Evolutionary conservation across 2,888 invertebrate genomes (phyloP).

Genomic region (Caenorhabditis sp.): DNA sequence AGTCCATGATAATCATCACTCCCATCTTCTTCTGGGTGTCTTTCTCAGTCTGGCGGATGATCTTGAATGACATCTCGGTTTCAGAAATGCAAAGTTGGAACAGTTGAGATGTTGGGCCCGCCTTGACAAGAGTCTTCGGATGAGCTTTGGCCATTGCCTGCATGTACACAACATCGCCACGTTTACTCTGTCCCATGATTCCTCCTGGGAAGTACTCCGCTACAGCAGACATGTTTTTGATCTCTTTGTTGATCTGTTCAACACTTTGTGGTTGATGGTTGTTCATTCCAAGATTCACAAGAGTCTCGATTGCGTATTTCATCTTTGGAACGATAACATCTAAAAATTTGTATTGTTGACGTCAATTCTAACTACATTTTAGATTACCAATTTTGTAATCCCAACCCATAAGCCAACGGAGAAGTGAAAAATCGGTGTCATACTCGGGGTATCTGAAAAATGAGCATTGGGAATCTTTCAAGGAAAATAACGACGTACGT

Average conservation of each 20-base stretch:
- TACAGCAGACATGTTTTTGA: constrained; percentile 66
- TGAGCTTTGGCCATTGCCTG: constrained; percentile 70
- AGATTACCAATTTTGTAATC: constrained; percentile 77
- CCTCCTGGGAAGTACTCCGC: constrained; percentile 79
- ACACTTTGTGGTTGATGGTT: constrained; percentile 54
- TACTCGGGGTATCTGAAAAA: constrained; percentile 69
- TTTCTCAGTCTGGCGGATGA: constrained; percentile 65
- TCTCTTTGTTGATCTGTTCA: constrained; percentile 73
- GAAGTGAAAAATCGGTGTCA: constrained; percentile 76
- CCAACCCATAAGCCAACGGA: constrained; percentile 80
- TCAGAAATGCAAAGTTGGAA: constrained; percentile 75
- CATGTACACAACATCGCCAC: constrained; percentile 71
- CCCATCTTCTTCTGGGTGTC: constrained; percentile 71
- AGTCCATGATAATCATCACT: constrained; percentile 77
- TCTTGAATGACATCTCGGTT: constrained; percentile 72
- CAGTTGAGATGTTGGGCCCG: constrained; percentile 75
- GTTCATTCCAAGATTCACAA: constrained; percentile 62
- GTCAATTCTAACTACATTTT: neutral
- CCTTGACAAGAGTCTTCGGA: constrained; percentile 75
- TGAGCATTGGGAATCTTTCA: neutral
- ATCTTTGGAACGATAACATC: constrained; percentile 70
- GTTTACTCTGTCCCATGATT: constrained; percentile 66
- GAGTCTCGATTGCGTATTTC: constrained; percentile 54
- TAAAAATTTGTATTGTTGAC: constrained; percentile 20
- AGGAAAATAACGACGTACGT: constrained; percentile 25